Evolutionary conservation across 2,797 vertebrate species (phyloP), one percentile per base, ranked within the genome.

Genomic region (Aselliscus stoliczkanus): DNA sequence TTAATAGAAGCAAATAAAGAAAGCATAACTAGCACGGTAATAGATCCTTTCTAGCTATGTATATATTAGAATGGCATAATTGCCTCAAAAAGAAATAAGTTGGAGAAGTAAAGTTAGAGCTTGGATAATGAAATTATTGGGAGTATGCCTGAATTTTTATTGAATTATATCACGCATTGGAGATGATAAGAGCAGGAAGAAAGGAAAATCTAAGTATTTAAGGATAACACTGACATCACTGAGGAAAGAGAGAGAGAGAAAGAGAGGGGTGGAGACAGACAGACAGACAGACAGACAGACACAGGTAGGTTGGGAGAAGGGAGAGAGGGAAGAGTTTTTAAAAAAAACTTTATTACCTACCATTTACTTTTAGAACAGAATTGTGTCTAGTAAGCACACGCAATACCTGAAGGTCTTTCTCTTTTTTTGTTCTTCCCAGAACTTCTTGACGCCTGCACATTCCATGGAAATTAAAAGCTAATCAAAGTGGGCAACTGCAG

Each of bases 361-460:
- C 27, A 60, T 50, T 92, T 79, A 31, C 58, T 95, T 72, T 89
- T 67, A 88, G 47, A 92, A 80, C 23, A 92, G 56, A 79, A 90
- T 18, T 8, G 10, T 70, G 67, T 39, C 73, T 39, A 31, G 52
- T 7, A 34, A 94, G 31, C 23, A 62, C 23, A 47, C 29, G 31
- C 10, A 23, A 52, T 50, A 15, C 21, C 79, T 94, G 4, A 94
- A 2, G 4, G 3, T 85, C 88, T 89, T 82, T 94, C 39, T 95
- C 52, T 84, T 87, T n/a, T 64, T 18, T 77, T 88, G 17, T 65
- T 15, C 56, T 88, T 94, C 34, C 87, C 94, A 97, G 97, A 77
- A 84, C 97, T 97, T 86, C 60, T 97, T 29, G 87, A 97, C 0
- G 89, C 75, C 83, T 97, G 97, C 72, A 91, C 80, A 4, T 97